Percentiles rank a stretch among this genome's conserved stretches.
These are phyloP conservation scores for Pachyrhynchus sulphureomaculatus DNA, from an alignment of 1,140 invertebrate genomes.

Conservation along the genomic window DNA sequence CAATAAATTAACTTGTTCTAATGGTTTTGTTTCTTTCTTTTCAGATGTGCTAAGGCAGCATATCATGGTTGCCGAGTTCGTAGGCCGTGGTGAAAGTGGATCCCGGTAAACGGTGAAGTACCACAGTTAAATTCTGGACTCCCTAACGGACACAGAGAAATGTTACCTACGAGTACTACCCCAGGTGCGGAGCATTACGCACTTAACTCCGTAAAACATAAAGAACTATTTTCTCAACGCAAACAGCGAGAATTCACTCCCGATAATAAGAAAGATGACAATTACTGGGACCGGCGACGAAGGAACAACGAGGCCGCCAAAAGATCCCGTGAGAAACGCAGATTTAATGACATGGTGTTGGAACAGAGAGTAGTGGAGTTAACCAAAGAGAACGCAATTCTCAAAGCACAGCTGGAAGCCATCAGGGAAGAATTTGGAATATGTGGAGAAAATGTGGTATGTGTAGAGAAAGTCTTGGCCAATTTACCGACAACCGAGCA, in stretches of 20 bases:
- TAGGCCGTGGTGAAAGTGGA: conserved; percentile 69
- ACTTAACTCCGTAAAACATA: conserved; percentile 59
- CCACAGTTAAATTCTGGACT: conserved; percentile 60
- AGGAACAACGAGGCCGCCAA: conserved; percentile 96
- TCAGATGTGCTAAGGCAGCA: conserved; percentile 69
- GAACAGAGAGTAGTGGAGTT: conserved; percentile 92
- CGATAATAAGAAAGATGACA: conserved; percentile 95
- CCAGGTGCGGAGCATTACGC: conserved; percentile 52
- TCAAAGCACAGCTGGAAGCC: conserved; percentile 88
- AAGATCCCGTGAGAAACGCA: conserved; percentile 91
- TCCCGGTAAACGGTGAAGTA: conserved; percentile 67
- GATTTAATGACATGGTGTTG: conserved; percentile 95
- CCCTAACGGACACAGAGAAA: conserved; percentile 55
- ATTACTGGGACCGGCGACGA: conserved; percentile 93
- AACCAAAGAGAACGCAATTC: conserved; percentile 90
- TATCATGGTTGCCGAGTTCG: conserved; percentile 84
- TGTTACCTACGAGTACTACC: conserved; percentile 47
- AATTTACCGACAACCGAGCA: conserved; percentile 80
- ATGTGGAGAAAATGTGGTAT: conserved; percentile 80
- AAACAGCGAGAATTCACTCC: conserved; percentile 96
- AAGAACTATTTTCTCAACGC: conserved; percentile 80
- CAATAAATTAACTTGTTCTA: not conserved
- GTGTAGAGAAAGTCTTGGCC: conserved; percentile 83
- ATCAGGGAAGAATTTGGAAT: conserved; percentile 94
- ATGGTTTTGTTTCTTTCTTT: conserved; percentile 45